Evolutionary conservation across 2,888 invertebrate species (phyloP).

Genomic region (Drosophila leonis): DNA sequence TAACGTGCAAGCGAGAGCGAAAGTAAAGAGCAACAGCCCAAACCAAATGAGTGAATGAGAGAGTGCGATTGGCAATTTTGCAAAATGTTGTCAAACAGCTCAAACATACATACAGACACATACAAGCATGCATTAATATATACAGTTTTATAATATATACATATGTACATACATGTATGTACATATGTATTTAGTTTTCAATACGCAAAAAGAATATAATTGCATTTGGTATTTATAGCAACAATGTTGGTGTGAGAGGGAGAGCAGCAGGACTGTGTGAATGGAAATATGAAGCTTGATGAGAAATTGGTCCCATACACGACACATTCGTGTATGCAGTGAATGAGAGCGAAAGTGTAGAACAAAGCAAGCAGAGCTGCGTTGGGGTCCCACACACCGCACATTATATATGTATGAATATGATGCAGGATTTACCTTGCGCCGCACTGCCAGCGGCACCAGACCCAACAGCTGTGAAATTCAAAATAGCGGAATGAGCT

Average conservation of each 20-base stretch:
- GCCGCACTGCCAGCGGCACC: constrained; percentile 64
- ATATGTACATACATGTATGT: background rate
- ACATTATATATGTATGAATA: background rate
- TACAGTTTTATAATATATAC: background rate
- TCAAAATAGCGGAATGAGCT: constrained; percentile 19
- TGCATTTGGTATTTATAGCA: constrained; percentile 3
- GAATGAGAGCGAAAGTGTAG: constrained; percentile 1
- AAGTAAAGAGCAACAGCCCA: background rate
- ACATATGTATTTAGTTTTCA: background rate
- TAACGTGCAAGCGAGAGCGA: constrained; percentile 17
- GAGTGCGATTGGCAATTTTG: background rate
- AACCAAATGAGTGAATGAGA: background rate
- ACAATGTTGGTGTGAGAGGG: background rate
- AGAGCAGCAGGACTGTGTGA: background rate
- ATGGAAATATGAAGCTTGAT: background rate
- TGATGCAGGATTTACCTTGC: constrained; percentile 65
- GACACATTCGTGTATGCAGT: background rate
- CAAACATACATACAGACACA: background rate
- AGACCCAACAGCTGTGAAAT: constrained; percentile 73
- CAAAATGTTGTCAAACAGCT: constrained; percentile 13
- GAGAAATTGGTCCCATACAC: background rate
- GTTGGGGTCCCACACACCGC: constrained; percentile 8
- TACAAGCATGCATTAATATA: background rate
- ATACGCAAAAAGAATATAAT: constrained; percentile 1
- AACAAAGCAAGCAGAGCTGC: background rate